A percentile compares a stretch with the other conserved stretches of the same genome.
Evolutionary conservation across 1,140 invertebrate genomes (phyloP).

Genomic region (Hyphantria cunea): DNA sequence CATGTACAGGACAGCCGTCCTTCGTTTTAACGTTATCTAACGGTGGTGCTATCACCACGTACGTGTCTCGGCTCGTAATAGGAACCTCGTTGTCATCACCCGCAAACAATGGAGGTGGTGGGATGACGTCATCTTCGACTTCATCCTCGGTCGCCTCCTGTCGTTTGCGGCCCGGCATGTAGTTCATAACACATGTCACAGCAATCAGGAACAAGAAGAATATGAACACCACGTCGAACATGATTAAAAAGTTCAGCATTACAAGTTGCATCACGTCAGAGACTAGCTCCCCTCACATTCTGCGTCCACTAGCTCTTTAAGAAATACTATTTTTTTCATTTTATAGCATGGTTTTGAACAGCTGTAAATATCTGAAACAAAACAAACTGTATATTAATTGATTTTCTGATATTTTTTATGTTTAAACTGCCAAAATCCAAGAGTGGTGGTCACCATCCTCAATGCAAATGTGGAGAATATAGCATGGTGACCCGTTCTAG

Average conservation of each 20-base stretch:
- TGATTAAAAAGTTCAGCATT: constrained; percentile 91
- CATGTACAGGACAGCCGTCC: constrained; percentile 75
- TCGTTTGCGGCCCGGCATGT: constrained; percentile 83
- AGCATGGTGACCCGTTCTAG: too few relatives aligned
- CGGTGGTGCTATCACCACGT: constrained; percentile 75
- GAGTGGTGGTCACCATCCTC: too few relatives aligned
- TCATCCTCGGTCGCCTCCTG: constrained; percentile 66
- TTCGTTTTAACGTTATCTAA: constrained; percentile 64
- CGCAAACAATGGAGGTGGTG: constrained; percentile 73
- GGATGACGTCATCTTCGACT: constrained; percentile 76
- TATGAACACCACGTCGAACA: constrained; percentile 93
- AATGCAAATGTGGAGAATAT: too few relatives aligned
- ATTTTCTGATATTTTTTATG: too few relatives aligned
- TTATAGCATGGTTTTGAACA: constrained; percentile 22
- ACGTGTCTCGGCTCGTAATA: constrained; percentile 63
- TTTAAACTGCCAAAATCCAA: too few relatives aligned
- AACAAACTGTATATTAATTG: constrained; percentile 1
- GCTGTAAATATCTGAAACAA: constrained; percentile 38
- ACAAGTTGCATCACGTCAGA: constrained; percentile 87
- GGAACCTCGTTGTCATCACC: constrained; percentile 56
- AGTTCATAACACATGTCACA: constrained; percentile 90
- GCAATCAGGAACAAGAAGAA: constrained; percentile 92
- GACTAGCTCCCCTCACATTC: constrained; percentile 55
- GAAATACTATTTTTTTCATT: constrained; percentile 17
- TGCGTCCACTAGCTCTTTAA: constrained; percentile 39